phyloP scores from a whole-genome alignment of 1,140 invertebrate genomes.

The Caenorhabditis remanei region DNA sequence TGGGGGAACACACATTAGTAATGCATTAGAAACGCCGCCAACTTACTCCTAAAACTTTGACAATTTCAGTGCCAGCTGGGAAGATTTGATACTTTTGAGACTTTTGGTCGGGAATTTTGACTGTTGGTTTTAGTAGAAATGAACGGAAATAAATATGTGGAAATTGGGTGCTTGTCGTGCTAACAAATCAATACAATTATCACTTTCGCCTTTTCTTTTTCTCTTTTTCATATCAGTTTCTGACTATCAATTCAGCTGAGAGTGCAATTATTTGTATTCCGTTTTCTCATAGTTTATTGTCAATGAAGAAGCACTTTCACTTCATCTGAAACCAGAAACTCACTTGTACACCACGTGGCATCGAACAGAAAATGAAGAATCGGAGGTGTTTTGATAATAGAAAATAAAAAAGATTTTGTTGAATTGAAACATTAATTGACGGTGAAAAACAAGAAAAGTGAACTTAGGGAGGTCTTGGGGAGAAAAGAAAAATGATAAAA shows the following conservation, averaged over 20 bases:
- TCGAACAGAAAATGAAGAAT: neutral
- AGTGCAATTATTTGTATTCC: constrained; percentile 4
- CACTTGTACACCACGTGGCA: constrained; percentile 40
- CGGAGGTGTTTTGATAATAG: neutral
- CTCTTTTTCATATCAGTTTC: neutral
- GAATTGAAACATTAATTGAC: neutral
- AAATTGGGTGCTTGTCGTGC: neutral
- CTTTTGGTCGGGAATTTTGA: constrained; percentile 14
- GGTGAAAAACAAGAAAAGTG: neutral
- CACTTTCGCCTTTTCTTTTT: neutral
- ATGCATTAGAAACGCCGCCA: neutral
- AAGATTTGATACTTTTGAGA: constrained; percentile 6
- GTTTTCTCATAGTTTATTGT: neutral
- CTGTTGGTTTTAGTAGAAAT: neutral
- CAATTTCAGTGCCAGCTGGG: neutral
- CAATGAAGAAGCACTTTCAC: too few species aligned
- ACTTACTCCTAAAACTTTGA: constrained; percentile 22
- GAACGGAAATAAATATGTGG: neutral
- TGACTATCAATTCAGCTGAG: neutral
- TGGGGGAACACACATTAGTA: neutral
- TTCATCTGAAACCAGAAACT: neutral
- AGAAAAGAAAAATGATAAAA: neutral
- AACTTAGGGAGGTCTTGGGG: neutral
- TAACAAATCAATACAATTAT: neutral
- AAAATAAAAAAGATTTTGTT: too few species aligned